Percentiles rank a stretch among this genome's conserved stretches.
These are phyloP conservation scores for Pherbina coryleti DNA, from an alignment of 2,888 invertebrate genomes.

Conservation along the genomic window DNA sequence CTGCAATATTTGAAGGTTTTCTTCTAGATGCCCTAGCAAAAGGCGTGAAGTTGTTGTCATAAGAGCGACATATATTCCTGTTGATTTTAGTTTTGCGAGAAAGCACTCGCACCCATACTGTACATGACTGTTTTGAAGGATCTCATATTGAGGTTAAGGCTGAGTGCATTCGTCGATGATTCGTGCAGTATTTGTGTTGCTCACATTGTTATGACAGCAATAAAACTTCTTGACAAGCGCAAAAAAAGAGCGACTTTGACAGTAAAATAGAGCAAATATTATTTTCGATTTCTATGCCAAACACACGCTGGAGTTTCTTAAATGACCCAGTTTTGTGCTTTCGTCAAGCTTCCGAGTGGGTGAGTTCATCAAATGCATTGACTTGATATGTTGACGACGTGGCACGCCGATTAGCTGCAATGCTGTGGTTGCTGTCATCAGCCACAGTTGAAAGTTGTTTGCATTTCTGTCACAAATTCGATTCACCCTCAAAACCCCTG, in stretches of 20 bases:
- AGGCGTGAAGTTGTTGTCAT: too few species aligned
- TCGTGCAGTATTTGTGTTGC: background rate
- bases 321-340: background rate
- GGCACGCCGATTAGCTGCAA: background rate
- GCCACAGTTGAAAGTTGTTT: too few species aligned
- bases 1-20: too few species aligned
- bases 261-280: background rate
- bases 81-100: too few species aligned
- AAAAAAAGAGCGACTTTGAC: background rate
- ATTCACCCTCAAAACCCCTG: too few species aligned
- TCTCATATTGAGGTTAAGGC: too few species aligned
- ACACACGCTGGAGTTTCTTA: background rate
- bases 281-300: slow-evolving; percentile 6
- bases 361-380: background rate
- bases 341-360: background rate
- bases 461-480: too few species aligned
- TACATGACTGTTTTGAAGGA: too few species aligned
- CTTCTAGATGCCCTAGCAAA: too few species aligned
- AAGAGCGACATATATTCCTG: too few species aligned
- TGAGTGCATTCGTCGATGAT: background rate
- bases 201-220: slow-evolving; percentile 3
- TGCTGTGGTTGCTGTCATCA: background rate
- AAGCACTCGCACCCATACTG: too few species aligned
- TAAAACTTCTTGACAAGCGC: background rate
- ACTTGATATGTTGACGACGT: slow-evolving; percentile 1